Evolutionary conservation across 2,797 vertebrate genomes (phyloP).

Genomic region (Nyctibius grandis): DNA sequence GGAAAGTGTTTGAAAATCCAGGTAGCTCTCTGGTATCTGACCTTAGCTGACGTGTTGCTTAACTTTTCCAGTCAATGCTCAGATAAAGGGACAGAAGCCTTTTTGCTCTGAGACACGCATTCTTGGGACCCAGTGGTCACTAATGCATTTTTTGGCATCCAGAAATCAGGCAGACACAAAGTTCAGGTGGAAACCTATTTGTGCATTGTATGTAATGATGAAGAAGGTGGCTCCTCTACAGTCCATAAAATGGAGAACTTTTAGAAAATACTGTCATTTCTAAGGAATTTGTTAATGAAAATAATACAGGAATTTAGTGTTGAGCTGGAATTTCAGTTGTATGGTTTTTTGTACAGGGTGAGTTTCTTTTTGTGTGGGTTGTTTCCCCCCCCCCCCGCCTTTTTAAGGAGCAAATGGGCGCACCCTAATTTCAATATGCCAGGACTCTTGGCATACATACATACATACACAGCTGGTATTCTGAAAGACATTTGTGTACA

Average conservation of each 20-base stretch:
- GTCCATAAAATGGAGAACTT: background rate
- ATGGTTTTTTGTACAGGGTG: background rate
- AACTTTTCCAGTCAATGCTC: background rate
- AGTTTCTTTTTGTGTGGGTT: background rate
- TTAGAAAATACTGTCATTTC: background rate
- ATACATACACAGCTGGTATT: background rate
- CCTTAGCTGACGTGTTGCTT: background rate
- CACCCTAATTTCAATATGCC: background rate
- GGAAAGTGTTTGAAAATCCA: background rate
- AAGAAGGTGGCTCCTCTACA: background rate
- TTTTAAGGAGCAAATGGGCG: background rate
- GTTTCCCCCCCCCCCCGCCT: accelerated
- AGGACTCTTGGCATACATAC: background rate
- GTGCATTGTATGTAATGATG: accelerated
- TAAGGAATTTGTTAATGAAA: background rate
- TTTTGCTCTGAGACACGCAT: background rate
- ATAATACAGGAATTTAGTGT: background rate
- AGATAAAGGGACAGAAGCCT: background rate
- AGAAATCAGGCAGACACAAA: background rate
- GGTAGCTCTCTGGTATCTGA: background rate
- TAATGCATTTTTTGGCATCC: background rate
- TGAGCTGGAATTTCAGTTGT: background rate
- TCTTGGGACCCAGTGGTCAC: background rate
- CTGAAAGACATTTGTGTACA: background rate
- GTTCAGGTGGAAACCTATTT: background rate